Evolutionary conservation across 2,113 vertebrate genomes (phyloP), one percentile per base, ranked within the genome.

Genomic region (Pachypanchax playfairii): DNA sequence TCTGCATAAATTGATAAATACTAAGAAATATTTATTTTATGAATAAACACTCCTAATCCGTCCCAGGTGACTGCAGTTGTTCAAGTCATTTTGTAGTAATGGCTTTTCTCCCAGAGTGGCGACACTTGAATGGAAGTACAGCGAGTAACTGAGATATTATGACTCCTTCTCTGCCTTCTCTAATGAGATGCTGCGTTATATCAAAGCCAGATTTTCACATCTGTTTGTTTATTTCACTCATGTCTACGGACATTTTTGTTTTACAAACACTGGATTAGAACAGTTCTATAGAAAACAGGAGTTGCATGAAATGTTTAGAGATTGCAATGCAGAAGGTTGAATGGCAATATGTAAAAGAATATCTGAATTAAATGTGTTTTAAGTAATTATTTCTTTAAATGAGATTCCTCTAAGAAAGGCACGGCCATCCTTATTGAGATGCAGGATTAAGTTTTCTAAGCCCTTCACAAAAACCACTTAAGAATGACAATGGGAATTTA

Each of bases 81-180:
- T 73, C 54, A 53, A 61, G 70, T 85, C 68, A 79, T n/a, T 80
- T 85, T 70, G 75, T 52, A 17, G 56, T 69, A 70, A 82, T 77
- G 38, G 66, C 39, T 73, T 78, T 65, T 52, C 59, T 70, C 65
- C 60, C 55, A 77, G 47, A 57, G 55, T 73, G 73, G 65, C 70
- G 49, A 73, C 74, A 68, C 42, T n/a, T n/a, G 70, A 78, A 68
- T 43, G 42, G 26, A 44, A 56, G 58, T 51, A 64, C 54, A 46
- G 65, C 81, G 80, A n/a, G n/a, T n/a, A 65, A 85, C 84, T 67
- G 65, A 79, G 58, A 70, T 77, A 78, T 81, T 78, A 70, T 72
- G 83, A 84, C 78, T 80, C 72, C 83, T 75, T 42, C 65, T 72
- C 71, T 63, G 69, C 63, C 52, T 68, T 60, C 57, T 70, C 67